Conservation (phyloP, 2,888 invertebrate species). For the Acanthopleura granulata region DNA sequence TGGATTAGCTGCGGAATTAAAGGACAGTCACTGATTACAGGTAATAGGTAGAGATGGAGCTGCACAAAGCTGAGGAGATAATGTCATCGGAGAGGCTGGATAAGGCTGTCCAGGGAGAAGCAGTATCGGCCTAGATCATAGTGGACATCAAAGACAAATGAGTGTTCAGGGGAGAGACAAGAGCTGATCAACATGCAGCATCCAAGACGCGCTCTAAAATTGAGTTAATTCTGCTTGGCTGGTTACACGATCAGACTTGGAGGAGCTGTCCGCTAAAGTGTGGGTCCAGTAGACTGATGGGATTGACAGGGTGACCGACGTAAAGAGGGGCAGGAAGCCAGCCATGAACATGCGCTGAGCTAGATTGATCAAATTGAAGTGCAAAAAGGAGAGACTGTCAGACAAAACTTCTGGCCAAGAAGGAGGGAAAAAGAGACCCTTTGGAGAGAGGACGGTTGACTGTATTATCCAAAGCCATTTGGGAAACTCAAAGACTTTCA, state of each 20-base stretch:
- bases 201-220: not conserved
- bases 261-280: not conserved
- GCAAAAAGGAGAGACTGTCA: not conserved
- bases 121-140: not conserved
- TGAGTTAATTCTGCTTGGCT: constrained; percentile 10
- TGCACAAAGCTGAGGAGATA: not conserved
- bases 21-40: not conserved
- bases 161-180: not conserved
- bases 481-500: too few relatives aligned
- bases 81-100: constrained; percentile 2
- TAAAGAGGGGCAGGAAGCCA: not conserved
- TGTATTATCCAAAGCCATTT: too few relatives aligned
- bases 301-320: not conserved
- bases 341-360: not conserved
- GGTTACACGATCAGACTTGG: not conserved
- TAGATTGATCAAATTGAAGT: not conserved
- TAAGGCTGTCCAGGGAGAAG: not conserved
- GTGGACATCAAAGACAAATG: constrained; percentile 8
- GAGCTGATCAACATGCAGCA: constrained; percentile 7
- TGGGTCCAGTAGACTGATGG: not conserved
- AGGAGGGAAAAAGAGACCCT: too few relatives aligned
- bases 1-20: not conserved
- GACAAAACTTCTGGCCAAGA: not conserved
- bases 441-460: too few relatives aligned
- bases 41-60: constrained; percentile 5